These are phyloP conservation scores for Ormyrus rosae DNA, from an alignment of 2,888 invertebrate species.

Conservation along the genomic window DNA sequence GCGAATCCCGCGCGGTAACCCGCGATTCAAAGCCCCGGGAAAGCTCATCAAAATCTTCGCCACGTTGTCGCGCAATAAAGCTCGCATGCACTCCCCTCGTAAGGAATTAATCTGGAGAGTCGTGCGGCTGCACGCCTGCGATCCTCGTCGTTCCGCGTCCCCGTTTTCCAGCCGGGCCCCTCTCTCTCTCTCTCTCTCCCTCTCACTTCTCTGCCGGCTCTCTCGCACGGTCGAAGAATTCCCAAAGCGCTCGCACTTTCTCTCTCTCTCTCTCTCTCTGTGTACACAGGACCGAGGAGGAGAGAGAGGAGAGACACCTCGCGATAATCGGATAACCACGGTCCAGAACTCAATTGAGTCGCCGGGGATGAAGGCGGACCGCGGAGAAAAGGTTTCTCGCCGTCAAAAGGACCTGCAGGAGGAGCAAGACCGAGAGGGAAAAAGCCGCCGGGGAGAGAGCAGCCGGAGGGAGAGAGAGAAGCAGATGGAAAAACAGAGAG, in stretches of 20 bases:
- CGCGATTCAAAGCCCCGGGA: no score
- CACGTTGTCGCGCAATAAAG: neutral
- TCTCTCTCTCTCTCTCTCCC: neutral
- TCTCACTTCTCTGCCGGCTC: neutral
- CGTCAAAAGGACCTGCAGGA: slow-evolving; percentile 3
- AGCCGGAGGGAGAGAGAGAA: slow-evolving; percentile 60
- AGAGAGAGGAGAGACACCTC: slow-evolving; percentile 47
- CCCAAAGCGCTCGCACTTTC: slow-evolving; percentile 9
- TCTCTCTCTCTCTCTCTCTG: slow-evolving; percentile 16
- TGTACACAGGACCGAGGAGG: slow-evolving; percentile 46
- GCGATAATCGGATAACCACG: slow-evolving; percentile 70
- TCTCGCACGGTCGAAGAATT: slow-evolving; percentile 20
- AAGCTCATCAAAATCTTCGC: no score
- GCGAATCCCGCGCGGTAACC: no score
- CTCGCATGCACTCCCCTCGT: neutral
- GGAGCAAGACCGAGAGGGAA: slow-evolving; percentile 27
- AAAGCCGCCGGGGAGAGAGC: slow-evolving; percentile 22
- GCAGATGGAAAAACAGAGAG: slow-evolving; percentile 43
- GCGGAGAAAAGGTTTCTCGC: neutral
- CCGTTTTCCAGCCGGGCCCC: neutral
- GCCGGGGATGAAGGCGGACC: slow-evolving; percentile 40
- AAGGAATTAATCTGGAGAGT: slow-evolving; percentile 5
- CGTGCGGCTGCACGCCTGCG: neutral
- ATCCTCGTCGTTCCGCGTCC: neutral
- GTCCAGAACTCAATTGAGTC: slow-evolving; percentile 68